Percentiles rank a stretch among this genome's conserved stretches.
These are phyloP conservation scores for Pycnonotus jocosus DNA, from an alignment of 2,113 vertebrate genomes.

Conservation along the genomic window DNA sequence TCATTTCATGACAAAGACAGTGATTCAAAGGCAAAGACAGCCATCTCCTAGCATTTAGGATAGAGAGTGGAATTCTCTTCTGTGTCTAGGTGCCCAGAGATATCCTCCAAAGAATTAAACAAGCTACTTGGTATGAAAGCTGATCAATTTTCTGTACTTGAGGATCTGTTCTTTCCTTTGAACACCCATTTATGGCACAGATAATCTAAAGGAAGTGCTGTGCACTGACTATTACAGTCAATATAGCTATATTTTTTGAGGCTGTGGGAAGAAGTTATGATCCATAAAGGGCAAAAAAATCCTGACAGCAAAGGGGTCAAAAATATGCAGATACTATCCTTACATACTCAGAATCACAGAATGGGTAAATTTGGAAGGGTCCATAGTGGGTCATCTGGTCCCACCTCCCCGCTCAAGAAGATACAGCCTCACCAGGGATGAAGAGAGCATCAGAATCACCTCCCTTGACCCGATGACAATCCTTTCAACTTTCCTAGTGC, in stretches of 20 bases:
- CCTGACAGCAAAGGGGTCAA: not conserved
- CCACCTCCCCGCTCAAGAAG: not conserved
- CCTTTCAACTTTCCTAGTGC: not conserved
- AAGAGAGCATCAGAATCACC: not conserved
- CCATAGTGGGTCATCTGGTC: not conserved
- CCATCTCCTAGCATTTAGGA: not conserved
- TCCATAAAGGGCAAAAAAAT: not conserved
- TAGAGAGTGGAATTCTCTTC: not conserved
- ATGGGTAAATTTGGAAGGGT: not conserved
- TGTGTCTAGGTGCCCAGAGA: not conserved
- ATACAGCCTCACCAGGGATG: no score
- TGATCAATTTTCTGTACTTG: not conserved
- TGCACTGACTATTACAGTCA: not conserved
- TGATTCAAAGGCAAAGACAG: not conserved
- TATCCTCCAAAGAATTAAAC: not conserved
- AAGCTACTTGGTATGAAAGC: not conserved
- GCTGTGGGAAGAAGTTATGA: not conserved
- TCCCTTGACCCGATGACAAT: rapidly evolving
- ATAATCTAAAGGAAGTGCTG: not conserved
- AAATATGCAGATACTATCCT: not conserved
- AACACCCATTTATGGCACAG: not conserved
- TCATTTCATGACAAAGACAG: not conserved
- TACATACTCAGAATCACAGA: not conserved
- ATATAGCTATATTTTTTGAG: not conserved
- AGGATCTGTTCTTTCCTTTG: not conserved